Evolutionary conservation across 2,797 vertebrate genomes (phyloP).

Genomic region (Sebastes iracundus): DNA sequence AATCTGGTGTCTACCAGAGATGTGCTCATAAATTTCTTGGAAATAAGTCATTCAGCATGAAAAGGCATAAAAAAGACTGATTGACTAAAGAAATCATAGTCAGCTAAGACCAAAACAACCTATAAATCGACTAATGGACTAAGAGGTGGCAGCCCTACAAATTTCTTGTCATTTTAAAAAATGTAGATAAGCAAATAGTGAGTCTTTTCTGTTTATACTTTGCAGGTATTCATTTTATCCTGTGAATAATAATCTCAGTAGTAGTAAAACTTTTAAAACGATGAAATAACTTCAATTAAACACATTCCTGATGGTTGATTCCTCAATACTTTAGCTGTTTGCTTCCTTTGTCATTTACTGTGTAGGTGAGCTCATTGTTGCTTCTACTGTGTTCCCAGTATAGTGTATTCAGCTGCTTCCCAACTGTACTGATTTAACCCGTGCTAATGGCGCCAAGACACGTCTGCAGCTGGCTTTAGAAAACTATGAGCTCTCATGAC

Average conservation of each 20-base stretch:
- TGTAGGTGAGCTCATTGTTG: not conserved
- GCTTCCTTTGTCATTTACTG: slow-evolving; percentile 4
- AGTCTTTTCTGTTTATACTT: slow-evolving; percentile 1
- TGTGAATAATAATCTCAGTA: slow-evolving; percentile 27
- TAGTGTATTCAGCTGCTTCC: slow-evolving; percentile 33
- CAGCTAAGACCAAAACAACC: too few species aligned
- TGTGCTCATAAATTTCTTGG: too few species aligned
- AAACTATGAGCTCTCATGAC: slow-evolving; percentile 40
- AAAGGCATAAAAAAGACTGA: too few species aligned
- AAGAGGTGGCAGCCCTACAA: too few species aligned
- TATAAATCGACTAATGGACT: too few species aligned
- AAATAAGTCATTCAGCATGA: too few species aligned
- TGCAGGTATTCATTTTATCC: not conserved
- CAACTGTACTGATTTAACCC: slow-evolving; percentile 32
- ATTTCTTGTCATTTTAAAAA: slow-evolving; percentile 2
- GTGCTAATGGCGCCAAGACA: slow-evolving; percentile 13
- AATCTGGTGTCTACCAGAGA: too few species aligned
- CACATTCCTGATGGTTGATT: not conserved
- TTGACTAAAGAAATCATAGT: too few species aligned
- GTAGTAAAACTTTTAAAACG: slow-evolving; percentile 1
- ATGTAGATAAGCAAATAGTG: not conserved
- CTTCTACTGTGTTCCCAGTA: not conserved
- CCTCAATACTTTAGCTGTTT: not conserved
- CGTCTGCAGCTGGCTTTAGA: slow-evolving; percentile 32
- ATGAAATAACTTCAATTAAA: slow-evolving; percentile 34